Evolutionary conservation across 2,797 vertebrate species (phyloP).

Genomic region (Tokudaia muenninki): DNA sequence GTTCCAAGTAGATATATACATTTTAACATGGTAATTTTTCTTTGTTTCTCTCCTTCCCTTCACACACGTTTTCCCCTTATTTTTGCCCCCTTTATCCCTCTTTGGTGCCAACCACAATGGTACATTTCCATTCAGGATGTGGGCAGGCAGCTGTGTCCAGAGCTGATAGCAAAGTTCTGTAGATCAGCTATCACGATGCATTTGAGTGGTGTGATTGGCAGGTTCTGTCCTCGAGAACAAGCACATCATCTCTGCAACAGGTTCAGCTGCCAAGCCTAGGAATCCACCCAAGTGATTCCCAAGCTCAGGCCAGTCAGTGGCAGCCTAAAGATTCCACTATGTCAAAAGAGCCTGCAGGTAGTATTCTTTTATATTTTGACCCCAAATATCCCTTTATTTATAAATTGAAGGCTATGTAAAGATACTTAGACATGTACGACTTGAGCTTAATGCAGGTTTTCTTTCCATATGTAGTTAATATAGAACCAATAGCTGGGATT

Average conservation of each 20-base stretch:
- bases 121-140: slow-evolving; percentile 87
- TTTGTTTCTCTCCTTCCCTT: slow-evolving; percentile 86
- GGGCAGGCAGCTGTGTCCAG: slow-evolving; percentile 89
- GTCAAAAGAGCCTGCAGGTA: slow-evolving; percentile 88
- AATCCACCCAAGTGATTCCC: slow-evolving; percentile 85
- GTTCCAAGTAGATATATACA: slow-evolving; percentile 78
- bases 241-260: slow-evolving; percentile 88
- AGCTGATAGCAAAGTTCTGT: slow-evolving; percentile 88
- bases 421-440: slow-evolving; percentile 57
- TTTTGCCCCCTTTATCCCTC: slow-evolving; percentile 85
- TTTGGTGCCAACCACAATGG: slow-evolving; percentile 87
- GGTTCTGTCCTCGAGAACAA: slow-evolving; percentile 87
- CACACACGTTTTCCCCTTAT: slow-evolving; percentile 85
- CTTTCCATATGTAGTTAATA: slow-evolving; percentile 71
- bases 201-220: slow-evolving; percentile 87
- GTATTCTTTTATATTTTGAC: slow-evolving; percentile 88
- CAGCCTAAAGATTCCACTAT: slow-evolving; percentile 88
- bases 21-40: slow-evolving; percentile 87
- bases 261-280: slow-evolving; percentile 88
- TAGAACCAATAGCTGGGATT: slow-evolving; percentile 67
- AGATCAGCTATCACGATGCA: slow-evolving; percentile 86
- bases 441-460: slow-evolving; percentile 79
- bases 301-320: slow-evolving; percentile 87
- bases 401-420: slow-evolving; percentile 82
- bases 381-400: slow-evolving; percentile 80